phyloP scores from a whole-genome alignment of 2,888 invertebrate genomes.

The Hypercompe scribonia region DNA sequence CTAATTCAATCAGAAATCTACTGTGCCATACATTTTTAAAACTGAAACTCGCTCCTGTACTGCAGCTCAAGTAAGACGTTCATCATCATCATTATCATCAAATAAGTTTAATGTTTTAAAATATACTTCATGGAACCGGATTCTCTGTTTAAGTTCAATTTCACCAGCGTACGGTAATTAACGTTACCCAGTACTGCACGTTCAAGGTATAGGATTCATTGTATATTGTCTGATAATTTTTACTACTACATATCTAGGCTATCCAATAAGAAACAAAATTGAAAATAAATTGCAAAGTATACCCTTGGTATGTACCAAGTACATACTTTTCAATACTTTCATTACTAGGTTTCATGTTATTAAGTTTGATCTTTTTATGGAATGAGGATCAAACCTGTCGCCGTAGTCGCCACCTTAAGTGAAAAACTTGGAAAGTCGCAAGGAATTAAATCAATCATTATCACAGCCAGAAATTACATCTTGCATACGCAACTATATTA shows the following conservation, averaged over 20 bases:
- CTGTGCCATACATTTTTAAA: background rate
- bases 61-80: background rate
- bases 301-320: too few relatives aligned
- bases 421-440: background rate
- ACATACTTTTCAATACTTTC: too few relatives aligned
- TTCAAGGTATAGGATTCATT: background rate
- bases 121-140: background rate
- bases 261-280: background rate
- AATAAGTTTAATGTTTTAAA: background rate
- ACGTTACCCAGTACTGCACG: background rate
- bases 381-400: too few relatives aligned
- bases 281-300: too few relatives aligned
- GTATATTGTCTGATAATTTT: background rate
- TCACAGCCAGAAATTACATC: background rate
- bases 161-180: background rate
- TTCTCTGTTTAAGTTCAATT: background rate
- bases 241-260: background rate
- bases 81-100: background rate
- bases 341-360: too few relatives aligned
- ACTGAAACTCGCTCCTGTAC: background rate
- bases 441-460: background rate
- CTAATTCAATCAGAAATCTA: background rate
- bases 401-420: too few relatives aligned
- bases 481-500: background rate
- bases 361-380: too few relatives aligned